These are phyloP conservation scores for Parazoanthus swiftii DNA, from an alignment of 92 coral and sea anemone species.

Conservation along the genomic window DNA sequence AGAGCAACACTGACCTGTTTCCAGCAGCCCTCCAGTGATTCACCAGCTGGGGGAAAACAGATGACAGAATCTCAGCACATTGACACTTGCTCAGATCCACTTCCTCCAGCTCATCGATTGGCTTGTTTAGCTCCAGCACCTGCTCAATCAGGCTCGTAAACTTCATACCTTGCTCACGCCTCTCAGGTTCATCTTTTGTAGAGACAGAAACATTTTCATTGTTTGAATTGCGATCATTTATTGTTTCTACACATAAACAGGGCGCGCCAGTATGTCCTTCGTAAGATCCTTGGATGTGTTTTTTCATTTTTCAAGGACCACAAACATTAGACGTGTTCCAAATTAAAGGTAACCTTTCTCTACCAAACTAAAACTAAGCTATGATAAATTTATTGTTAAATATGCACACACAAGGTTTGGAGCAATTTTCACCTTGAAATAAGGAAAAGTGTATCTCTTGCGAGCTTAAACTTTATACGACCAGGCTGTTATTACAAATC, in stretches of 20 bases:
- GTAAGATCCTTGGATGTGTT: neutral
- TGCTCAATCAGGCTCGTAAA: constrained; percentile 19
- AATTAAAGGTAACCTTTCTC: too few species aligned
- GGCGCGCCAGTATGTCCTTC: too few species aligned
- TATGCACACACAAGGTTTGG: too few species aligned
- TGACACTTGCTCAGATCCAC: constrained; percentile 81
- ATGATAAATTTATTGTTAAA: too few species aligned
- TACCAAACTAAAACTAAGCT: too few species aligned
- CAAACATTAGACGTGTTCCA: too few species aligned
- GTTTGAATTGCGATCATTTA: too few species aligned
- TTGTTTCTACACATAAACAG: neutral
- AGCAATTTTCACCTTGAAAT: too few species aligned
- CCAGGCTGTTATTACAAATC: too few species aligned
- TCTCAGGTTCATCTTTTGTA: neutral
- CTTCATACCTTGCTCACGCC: neutral
- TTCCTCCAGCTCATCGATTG: constrained; percentile 29
- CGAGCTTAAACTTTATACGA: too few species aligned
- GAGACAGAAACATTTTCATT: neutral
- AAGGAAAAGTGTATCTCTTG: too few species aligned
- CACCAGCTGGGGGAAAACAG: constrained; percentile 96
- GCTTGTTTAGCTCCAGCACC: constrained; percentile 6
- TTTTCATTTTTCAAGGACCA: too few species aligned
- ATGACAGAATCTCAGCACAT: constrained; percentile 92
- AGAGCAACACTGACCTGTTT: constrained; percentile 51
- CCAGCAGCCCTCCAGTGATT: constrained; percentile 99